Conservation (phyloP, 2,888 invertebrate species). For the Anarsia innoxiella region DNA sequence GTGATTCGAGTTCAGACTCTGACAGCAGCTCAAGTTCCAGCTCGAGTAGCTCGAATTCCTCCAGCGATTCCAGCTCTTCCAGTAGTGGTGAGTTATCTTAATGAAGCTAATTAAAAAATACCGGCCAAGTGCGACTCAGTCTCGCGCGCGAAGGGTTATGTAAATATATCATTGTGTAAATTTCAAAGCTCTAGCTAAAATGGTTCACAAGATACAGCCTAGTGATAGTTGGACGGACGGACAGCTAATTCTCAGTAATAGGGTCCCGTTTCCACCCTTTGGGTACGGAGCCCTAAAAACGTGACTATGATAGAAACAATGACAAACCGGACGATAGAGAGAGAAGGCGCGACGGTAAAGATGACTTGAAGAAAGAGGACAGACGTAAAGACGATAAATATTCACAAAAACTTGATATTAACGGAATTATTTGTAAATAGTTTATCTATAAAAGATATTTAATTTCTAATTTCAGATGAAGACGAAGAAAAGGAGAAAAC, state of each 20-base stretch:
- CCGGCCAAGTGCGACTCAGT: not conserved
- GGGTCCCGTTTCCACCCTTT: not conserved
- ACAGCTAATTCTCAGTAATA: not conserved
- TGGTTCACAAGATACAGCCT: not conserved
- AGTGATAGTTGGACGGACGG: not conserved
- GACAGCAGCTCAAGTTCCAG: conserved; percentile 45
- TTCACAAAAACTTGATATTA: not conserved
- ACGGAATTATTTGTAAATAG: not conserved
- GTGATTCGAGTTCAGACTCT: conserved; percentile 51
- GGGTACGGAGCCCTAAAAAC: too few relatives aligned
- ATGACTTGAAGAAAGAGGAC: not conserved
- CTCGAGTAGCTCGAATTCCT: conserved; percentile 44
- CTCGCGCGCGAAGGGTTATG: not conserved
- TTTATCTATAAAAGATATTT: not conserved
- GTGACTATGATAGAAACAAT: too few relatives aligned
- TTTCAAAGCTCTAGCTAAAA: not conserved
- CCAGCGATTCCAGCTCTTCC: conserved; percentile 23
- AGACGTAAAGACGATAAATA: not conserved
- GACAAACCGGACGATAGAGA: not conserved
- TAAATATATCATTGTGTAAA: not conserved
- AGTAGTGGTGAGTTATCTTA: not conserved
- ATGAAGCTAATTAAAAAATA: not conserved
- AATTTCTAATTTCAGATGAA: conserved; percentile 37
- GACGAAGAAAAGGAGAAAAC: conserved; percentile 36
- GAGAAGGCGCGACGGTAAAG: not conserved